Base-by-base conservation (phyloP, 2,888 invertebrate species). In the Stenchaetothrips biformis region DNA sequence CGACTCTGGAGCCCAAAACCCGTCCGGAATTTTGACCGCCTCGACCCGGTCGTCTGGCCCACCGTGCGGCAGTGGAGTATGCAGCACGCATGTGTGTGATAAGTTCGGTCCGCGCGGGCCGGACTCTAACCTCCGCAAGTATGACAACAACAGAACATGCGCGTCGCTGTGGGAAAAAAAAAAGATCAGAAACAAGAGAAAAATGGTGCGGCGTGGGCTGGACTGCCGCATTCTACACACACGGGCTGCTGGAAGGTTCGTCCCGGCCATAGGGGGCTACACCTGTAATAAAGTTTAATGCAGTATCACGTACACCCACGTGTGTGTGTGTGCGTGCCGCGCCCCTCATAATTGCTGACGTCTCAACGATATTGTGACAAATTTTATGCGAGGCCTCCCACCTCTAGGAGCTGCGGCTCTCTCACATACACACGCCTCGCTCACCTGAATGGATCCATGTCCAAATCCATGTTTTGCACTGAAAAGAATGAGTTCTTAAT, bases 51-150 rank as follows among this genome's bases (percentile, higher is more conserved):
- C n/a, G n/a, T n/a, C n/a, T n/a, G n/a, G n/a, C n/a, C n/a, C n/a
- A n/a, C n/a, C n/a, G n/a, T n/a, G n/a, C n/a, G n/a, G n/a, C n/a
- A n/a, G n/a, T n/a, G n/a, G 37, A 9, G 53, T 18, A 18, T 53
- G 53, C 53, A 53, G 9, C 53, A 21, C 21, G 67, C 21, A 21
- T 74, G 67, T 74, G 25, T 74, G 67, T 8, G 67, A 74, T 74
- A 74, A 74, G 21, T 2, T 18, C 67, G 67, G 25, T 7, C 21
- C 7, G 21, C 13, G 53, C 53, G 67, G 37, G 37, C 37, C 67
- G 67, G 67, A 74, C 67, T 74, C 67, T 74, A 74, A 74, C 67
- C 67, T 74, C 67, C 37, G 37, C 37, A 37, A 37, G 37, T 37
- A 37, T 37, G 4, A 37, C 37, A 37, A 37, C 37, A 37, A 37